phyloP scores from a whole-genome alignment of 2,113 vertebrate species.

The Ornithorhynchus anatinus region DNA sequence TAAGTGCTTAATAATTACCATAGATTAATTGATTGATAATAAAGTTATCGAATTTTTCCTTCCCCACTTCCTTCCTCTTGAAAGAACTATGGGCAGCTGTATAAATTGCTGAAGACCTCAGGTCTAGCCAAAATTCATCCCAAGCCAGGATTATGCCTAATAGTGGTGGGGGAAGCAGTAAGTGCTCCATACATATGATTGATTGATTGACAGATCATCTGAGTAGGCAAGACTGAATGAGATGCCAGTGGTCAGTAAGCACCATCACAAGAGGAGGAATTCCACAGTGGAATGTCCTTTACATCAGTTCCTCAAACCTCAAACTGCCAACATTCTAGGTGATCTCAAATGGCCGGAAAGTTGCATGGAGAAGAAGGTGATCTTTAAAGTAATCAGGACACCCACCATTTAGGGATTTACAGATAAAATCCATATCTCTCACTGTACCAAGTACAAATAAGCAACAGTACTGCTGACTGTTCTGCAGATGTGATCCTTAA shows the following conservation, averaged over 20 bases:
- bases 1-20: no score
- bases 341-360: not conserved
- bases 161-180: not conserved
- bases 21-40: no score
- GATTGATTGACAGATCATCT: no score
- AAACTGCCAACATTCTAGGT: not conserved
- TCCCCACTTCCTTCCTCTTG: no score
- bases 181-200: no score
- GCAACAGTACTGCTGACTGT: not conserved
- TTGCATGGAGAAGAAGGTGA: not conserved
- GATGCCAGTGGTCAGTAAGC: not conserved
- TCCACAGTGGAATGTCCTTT: not conserved
- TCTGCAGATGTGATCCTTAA: not conserved
- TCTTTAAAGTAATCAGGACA: not conserved
- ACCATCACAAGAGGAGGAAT: not conserved
- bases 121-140: not conserved
- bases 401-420: no score
- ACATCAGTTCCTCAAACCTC: not conserved
- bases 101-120: constrained; percentile 1
- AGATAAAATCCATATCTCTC: not conserved
- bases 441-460: not conserved
- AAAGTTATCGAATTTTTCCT: no score
- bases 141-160: not conserved
- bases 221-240: no score
- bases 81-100: not conserved